Evolutionary conservation across 2,888 invertebrate genomes (phyloP).

Genomic region (Biston stratarius): DNA sequence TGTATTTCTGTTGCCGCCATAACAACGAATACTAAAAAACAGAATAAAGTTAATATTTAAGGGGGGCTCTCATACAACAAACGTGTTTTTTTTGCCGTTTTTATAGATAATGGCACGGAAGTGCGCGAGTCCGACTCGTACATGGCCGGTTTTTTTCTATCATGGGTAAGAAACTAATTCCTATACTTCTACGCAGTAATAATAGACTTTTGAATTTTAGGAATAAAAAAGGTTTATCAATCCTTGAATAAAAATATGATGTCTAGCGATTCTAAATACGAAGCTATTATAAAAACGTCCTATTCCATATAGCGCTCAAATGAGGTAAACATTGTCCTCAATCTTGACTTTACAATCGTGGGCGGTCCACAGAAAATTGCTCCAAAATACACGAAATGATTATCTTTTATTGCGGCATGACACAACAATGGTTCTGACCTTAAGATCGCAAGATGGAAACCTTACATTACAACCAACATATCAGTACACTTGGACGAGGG

Average conservation of each 20-base stretch:
- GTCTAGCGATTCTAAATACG: conserved; percentile 2
- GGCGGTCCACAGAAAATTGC: conserved; percentile 73
- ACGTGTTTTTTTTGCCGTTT: too few relatives aligned
- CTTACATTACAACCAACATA: conserved; percentile 37
- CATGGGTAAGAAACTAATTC: too few relatives aligned
- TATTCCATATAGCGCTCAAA: conserved; percentile 19
- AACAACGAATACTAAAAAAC: too few relatives aligned
- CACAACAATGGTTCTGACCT: conserved; percentile 82
- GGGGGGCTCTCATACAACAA: too few relatives aligned
- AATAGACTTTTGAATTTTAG: conserved; percentile 21
- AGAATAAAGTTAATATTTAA: too few relatives aligned
- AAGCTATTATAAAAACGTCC: conserved; percentile 18
- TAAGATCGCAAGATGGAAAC: conserved; percentile 66
- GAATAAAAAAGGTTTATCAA: conserved; percentile 48
- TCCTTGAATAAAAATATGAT: conserved; percentile 52
- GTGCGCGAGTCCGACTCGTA: too few relatives aligned
- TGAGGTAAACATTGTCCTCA: conserved; percentile 35
- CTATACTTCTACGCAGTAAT: neutral
- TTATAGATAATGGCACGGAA: too few relatives aligned
- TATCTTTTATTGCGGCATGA: conserved; percentile 77
- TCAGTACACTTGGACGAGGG: neutral
- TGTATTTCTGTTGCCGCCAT: too few relatives aligned
- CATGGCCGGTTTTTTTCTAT: too few relatives aligned
- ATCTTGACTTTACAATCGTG: conserved; percentile 53
- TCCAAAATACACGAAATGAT: conserved; percentile 79